Conservation (phyloP, 2,888 invertebrate genomes). For the Conistra vaccinii region DNA sequence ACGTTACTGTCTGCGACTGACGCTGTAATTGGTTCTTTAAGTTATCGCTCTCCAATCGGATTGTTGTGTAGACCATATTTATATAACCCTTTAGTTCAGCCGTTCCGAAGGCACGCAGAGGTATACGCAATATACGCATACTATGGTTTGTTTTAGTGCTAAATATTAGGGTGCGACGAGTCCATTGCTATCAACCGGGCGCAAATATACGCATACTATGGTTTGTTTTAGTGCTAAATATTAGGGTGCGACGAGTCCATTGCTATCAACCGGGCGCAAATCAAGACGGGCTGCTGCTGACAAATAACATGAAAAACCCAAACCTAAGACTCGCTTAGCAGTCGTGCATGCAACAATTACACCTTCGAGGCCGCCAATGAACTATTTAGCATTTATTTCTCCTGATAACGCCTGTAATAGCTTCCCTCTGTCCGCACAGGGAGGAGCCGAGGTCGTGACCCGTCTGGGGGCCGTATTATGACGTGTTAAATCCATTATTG, state of each 20-base stretch:
- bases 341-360: background rate
- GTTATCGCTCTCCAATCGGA: constrained; percentile 11
- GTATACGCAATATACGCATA: no score
- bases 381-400: background rate
- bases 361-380: background rate
- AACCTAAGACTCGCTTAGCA: no score
- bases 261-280: background rate
- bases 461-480: no score
- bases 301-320: background rate
- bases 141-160: background rate
- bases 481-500: no score
- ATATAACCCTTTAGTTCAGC: no score
- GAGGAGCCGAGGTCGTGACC: constrained; percentile 34
- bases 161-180: background rate
- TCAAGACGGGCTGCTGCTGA: background rate
- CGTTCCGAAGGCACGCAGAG: no score
- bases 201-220: no score
- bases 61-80: background rate
- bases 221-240: background rate
- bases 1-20: constrained; percentile 27
- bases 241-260: background rate
- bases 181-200: background rate
- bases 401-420: background rate
- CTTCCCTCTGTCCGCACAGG: background rate
- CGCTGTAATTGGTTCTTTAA: constrained; percentile 1